phyloP scores from a whole-genome alignment of 2,888 invertebrate species.

The Morinoia aosen region DNA sequence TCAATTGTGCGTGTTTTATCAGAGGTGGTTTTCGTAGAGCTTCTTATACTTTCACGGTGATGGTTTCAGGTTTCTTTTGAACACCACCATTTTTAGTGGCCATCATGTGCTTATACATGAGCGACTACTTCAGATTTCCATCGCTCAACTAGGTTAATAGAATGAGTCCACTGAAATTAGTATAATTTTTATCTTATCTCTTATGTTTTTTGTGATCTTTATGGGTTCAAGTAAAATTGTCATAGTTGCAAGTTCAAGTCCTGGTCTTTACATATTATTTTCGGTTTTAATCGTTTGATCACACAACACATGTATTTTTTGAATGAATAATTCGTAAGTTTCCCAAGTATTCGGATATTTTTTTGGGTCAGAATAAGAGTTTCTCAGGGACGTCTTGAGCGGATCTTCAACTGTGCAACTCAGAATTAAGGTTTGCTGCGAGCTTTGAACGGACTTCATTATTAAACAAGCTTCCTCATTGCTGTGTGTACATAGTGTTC shows the following conservation, averaged over 20 bases:
- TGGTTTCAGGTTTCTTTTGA: background rate
- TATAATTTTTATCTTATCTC: background rate
- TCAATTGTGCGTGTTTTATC: background rate
- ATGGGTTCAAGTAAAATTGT: background rate
- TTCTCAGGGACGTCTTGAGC: background rate
- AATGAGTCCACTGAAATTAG: background rate
- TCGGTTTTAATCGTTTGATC: background rate
- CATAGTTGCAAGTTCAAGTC: background rate
- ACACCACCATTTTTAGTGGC: background rate
- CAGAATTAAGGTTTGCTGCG: background rate
- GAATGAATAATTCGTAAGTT: background rate
- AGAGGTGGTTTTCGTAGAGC: background rate
- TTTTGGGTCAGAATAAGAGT: background rate
- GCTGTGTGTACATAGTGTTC: background rate
- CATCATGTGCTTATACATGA: background rate
- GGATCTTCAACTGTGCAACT: background rate
- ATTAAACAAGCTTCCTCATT: background rate
- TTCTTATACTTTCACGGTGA: constrained; percentile 2
- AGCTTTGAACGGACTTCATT: background rate
- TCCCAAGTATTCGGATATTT: background rate
- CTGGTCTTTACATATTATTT: background rate
- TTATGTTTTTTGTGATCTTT: background rate
- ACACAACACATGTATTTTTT: background rate
- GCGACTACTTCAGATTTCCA: background rate
- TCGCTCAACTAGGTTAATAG: background rate